Evolutionary conservation across 2,797 vertebrate genomes (phyloP).

Genomic region (Hoplostethus atlanticus): DNA sequence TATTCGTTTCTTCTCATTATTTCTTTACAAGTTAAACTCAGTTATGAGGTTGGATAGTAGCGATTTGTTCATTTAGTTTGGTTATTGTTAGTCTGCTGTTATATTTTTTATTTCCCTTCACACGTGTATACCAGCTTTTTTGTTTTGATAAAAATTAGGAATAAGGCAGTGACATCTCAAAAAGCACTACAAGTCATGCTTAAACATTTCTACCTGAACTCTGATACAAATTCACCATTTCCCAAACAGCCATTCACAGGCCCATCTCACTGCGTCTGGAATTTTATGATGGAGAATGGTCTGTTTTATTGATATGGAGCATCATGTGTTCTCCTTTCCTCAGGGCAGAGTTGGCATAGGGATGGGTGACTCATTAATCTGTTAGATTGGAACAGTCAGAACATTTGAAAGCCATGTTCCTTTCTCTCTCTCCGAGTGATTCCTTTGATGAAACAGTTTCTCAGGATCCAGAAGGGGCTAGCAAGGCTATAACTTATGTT

Average conservation of each 20-base stretch:
- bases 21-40: too few relatives aligned
- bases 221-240: slow-evolving; percentile 64
- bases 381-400: slow-evolving; percentile 82
- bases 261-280: slow-evolving; percentile 59
- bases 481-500: slow-evolving; percentile 72
- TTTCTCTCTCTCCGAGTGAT: slow-evolving; percentile 61
- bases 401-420: slow-evolving; percentile 71
- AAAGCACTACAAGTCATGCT: slow-evolving; percentile 46
- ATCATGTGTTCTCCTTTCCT: slow-evolving; percentile 72
- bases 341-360: slow-evolving; percentile 67
- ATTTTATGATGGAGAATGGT: slow-evolving; percentile 60
- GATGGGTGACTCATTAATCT: slow-evolving; percentile 82
- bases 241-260: slow-evolving; percentile 53
- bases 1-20: background rate
- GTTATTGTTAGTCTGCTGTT: slow-evolving; percentile 15
- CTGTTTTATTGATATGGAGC: slow-evolving; percentile 75
- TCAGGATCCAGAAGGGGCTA: slow-evolving; percentile 52
- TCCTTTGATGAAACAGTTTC: slow-evolving; percentile 74
- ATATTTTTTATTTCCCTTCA: slow-evolving; percentile 21
- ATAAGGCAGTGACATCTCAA: slow-evolving; percentile 49
- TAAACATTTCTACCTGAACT: slow-evolving; percentile 54
- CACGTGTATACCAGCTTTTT: background rate
- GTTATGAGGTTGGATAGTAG: background rate
- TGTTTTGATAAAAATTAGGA: slow-evolving; percentile 45
- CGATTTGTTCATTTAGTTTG: slow-evolving; percentile 6